Conservation (phyloP, 1,140 invertebrate genomes). For the Meloidogyne exigua region DNA sequence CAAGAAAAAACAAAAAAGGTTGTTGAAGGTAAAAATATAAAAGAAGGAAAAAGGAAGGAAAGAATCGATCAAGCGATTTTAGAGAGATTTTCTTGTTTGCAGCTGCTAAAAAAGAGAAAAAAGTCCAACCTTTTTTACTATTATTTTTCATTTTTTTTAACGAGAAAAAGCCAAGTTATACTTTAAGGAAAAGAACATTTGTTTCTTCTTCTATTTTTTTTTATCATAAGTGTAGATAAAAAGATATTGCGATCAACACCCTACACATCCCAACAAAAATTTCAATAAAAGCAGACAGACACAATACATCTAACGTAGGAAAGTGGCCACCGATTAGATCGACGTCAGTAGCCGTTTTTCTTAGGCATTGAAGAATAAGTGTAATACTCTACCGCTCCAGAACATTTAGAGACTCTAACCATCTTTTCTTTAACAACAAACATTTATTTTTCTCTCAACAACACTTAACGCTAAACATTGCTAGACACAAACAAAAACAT, state of each 20-base stretch:
- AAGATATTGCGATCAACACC: neutral
- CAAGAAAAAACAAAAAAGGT: constrained; percentile 11
- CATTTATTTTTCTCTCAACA: no score
- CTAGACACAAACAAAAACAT: neutral
- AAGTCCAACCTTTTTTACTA: neutral
- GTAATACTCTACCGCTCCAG: neutral
- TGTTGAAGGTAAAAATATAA: constrained; percentile 1
- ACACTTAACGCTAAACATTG: no score
- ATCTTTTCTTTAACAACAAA: no score
- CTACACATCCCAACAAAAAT: neutral
- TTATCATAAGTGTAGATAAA: neutral
- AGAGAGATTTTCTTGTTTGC: neutral
- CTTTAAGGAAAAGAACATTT: neutral
- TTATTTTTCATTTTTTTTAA: neutral
- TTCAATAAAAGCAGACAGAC: neutral
- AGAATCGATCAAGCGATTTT: neutral
- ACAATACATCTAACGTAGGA: neutral
- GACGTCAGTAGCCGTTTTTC: neutral
- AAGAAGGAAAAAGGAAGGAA: neutral
- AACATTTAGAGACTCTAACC: no score
- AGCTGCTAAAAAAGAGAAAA: neutral
- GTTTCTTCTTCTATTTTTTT: neutral
- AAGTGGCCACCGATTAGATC: no score
- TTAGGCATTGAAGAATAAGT: neutral
- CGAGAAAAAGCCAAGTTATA: neutral